Base-by-base conservation (phyloP, 2,888 invertebrate species). In the Tanypteryx hageni region DNA sequence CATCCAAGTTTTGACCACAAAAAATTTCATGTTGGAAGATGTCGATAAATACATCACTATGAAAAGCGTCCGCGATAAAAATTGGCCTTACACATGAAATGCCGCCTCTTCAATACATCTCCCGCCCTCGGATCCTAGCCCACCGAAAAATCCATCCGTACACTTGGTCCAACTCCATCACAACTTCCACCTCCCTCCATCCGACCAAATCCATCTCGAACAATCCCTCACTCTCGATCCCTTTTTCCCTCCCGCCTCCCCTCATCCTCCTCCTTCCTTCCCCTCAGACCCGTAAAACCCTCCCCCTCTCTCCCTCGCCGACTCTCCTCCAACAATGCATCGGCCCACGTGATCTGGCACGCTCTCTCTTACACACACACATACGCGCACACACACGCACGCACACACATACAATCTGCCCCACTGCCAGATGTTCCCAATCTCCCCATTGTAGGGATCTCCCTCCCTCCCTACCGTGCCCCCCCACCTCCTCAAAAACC, bases 381-480 rank as follows among this genome's bases (percentile, higher is more conserved):
- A 27, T 16, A 44, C 56, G 44, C 83, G 56, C 83, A 31, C 57
- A 1, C 82, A 82, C 31, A 8, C 27, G 10, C 82, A 31, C 86
- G 22, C 85, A 22, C 86, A 61, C 61, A 61, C 86, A 86, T 31
- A 86, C 61, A 31, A 59, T 58, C 86, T 27, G 22, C 68, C 44
- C 89, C 68, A 64, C n/a, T 89, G 89, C 89, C 89, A 89, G 89
- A 89, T 89, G 89, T 89, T 89, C 89, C 61, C 83, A 44, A 64
- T 68, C 89, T 64, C 18, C 64, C 89, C 59, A 89, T 89, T 89
- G 89, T 89, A 64, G 89, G 31, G n/a, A 59, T 44, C 61, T 61
- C 86, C 86, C 61, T 86, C 86, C 61, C 89, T 44, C 14, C 86
- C 61, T 61, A 27, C 85, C 58, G n/a, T n/a, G 13, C 85, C 57